Base-by-base conservation (phyloP, 2,888 invertebrate species). In the Rugalucina vietnamica region DNA sequence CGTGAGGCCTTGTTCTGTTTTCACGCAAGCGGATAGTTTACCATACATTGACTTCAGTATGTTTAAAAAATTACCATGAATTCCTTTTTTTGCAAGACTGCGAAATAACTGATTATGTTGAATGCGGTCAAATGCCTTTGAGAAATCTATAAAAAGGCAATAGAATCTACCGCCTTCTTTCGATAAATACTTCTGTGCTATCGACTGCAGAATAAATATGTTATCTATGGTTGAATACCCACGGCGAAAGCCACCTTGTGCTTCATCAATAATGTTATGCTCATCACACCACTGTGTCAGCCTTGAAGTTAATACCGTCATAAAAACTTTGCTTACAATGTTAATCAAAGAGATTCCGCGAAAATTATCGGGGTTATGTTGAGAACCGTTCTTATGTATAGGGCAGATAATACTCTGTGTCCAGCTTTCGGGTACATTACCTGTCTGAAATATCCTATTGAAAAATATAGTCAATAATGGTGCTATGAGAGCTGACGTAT, bases 281-380 rank as follows among this genome's bases (percentile, higher is more conserved):
- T 79, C 43, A 12, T 74, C 60, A n/a, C 73, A 72, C 79, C 73
- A 79, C 1, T 72, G 4, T 10, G 37, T 39, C 39, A 76, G 54
- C 32, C 76, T 76, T 27, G 21, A 21, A 57, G 29, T 76, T 24
- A 76, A 36, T 12, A 76, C 37, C 5, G 50, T 10, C 10, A n/a
- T 60, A 10, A 76, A 76, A 65, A 74, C 60, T 73, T 72, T 74
- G 24, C 65, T 60, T 8, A 79, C 29, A 14, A 74, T 54, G 39
- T 79, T 73, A 24, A 79, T 74, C 43, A 73, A 43, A 29, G 73
- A 79, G 32, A 79, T 74, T 39, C 65, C 79, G 24, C 79, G 72
- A 34, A 73, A 74, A 65, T 73, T 60, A 27, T 37, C 49, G 10
- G 79, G 74, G 10, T 36, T 43, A 14, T 79, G 39, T 18, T 32